Evolutionary conservation across 1,140 invertebrate species (phyloP).

Genomic region (Chironomus tepperi): DNA sequence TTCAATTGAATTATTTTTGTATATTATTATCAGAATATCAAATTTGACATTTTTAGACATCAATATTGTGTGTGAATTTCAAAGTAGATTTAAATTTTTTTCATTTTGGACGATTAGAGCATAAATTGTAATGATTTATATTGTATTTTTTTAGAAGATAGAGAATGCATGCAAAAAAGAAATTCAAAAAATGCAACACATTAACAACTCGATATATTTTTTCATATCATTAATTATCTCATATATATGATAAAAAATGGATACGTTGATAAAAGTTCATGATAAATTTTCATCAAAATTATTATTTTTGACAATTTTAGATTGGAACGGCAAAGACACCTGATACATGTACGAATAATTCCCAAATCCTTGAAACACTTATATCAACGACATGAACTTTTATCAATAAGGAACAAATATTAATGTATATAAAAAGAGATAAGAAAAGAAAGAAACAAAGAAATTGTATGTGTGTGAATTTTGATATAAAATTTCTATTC

Average conservation of each 20-base stretch:
- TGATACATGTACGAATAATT: too few relatives aligned
- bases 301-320: too few relatives aligned
- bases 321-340: too few relatives aligned
- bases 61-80: slow-evolving; percentile 32
- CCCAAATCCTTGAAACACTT: too few relatives aligned
- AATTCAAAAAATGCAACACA: slow-evolving; percentile 27
- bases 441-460: too few relatives aligned
- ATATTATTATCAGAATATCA: slow-evolving; percentile 26
- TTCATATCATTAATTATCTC: not conserved
- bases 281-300: not conserved
- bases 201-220: slow-evolving; percentile 25
- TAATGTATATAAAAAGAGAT: too few relatives aligned
- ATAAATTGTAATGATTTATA: slow-evolving; percentile 31
- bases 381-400: too few relatives aligned
- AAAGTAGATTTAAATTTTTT: slow-evolving; percentile 31
- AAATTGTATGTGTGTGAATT: too few relatives aligned
- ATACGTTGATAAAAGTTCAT: not conserved
- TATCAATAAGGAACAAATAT: too few relatives aligned
- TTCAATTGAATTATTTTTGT: slow-evolving; percentile 17
- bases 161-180: slow-evolving; percentile 28
- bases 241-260: not conserved
- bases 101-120: not conserved
- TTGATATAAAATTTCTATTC: too few relatives aligned
- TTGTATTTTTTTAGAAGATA: slow-evolving; percentile 27
- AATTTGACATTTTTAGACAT: slow-evolving; percentile 25